phyloP scores from a whole-genome alignment of 2,888 invertebrate species.

The Mythimna loreyi region DNA sequence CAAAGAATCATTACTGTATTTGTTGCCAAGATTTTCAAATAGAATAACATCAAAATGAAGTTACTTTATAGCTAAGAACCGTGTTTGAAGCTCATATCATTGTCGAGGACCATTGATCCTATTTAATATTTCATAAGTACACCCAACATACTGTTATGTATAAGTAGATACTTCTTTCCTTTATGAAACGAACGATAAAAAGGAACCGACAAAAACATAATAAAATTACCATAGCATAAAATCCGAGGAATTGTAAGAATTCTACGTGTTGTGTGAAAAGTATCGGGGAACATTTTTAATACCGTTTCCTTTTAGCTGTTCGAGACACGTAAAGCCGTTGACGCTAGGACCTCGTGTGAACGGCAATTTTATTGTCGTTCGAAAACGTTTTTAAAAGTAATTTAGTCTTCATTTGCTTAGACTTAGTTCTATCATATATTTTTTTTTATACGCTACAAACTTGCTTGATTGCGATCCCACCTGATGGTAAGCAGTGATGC shows the following conservation, averaged over 20 bases:
- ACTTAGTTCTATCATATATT: too few species aligned
- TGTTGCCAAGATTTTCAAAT: neutral
- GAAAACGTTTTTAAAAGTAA: neutral
- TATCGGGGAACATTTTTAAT: constrained; percentile 44
- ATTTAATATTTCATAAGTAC: constrained; percentile 40
- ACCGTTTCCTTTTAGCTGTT: constrained; percentile 24
- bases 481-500: too few species aligned
- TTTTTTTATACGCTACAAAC: too few species aligned
- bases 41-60: neutral
- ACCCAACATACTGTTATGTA: constrained; percentile 42
- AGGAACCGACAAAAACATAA: constrained; percentile 67
- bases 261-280: constrained; percentile 36
- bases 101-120: constrained; percentile 21
- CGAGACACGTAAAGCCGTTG: constrained; percentile 39
- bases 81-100: constrained; percentile 4
- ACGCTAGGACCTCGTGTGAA: neutral
- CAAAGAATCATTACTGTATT: constrained; percentile 13
- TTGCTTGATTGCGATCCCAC: too few species aligned
- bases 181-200: constrained; percentile 59
- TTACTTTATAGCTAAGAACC: constrained; percentile 4
- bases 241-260: constrained; percentile 43
- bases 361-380: neutral
- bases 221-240: constrained; percentile 70
- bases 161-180: constrained; percentile 56
- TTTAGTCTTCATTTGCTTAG: neutral